These are phyloP conservation scores for Folsomia manolachei DNA, from an alignment of 2,888 invertebrate genomes.

Conservation along the genomic window DNA sequence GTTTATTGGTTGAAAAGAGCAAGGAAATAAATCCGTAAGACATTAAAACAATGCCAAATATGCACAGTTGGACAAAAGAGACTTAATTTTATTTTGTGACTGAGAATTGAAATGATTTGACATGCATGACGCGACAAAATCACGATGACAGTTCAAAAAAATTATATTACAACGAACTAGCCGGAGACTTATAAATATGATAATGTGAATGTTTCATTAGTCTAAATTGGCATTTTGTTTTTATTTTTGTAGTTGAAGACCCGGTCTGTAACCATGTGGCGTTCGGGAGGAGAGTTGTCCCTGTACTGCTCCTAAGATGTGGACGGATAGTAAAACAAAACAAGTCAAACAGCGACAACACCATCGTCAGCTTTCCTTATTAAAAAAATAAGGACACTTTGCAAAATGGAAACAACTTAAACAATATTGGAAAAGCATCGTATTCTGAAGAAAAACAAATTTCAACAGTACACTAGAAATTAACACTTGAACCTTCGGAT, in stretches of 20 bases:
- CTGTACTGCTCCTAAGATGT: slow-evolving; percentile 51
- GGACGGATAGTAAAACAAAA: slow-evolving; percentile 8
- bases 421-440: no score
- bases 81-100: no score
- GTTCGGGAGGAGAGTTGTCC: slow-evolving; percentile 51
- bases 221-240: slow-evolving; percentile 12
- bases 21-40: no score
- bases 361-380: neutral
- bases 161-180: slow-evolving; percentile 19
- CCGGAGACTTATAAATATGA: slow-evolving; percentile 19
- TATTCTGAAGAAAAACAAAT: no score
- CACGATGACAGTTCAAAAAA: no score
- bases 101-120: no score
- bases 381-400: neutral
- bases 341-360: neutral
- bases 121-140: no score
- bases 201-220: slow-evolving; percentile 20
- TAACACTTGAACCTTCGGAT: no score
- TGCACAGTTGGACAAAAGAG: no score
- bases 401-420: neutral
- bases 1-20: no score
- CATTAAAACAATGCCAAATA: no score
- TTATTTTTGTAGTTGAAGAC: slow-evolving; percentile 50
- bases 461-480: no score
- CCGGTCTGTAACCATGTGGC: slow-evolving; percentile 51